Conservation (phyloP, 2,113 vertebrate genomes). For the Pipa parva region DNA sequence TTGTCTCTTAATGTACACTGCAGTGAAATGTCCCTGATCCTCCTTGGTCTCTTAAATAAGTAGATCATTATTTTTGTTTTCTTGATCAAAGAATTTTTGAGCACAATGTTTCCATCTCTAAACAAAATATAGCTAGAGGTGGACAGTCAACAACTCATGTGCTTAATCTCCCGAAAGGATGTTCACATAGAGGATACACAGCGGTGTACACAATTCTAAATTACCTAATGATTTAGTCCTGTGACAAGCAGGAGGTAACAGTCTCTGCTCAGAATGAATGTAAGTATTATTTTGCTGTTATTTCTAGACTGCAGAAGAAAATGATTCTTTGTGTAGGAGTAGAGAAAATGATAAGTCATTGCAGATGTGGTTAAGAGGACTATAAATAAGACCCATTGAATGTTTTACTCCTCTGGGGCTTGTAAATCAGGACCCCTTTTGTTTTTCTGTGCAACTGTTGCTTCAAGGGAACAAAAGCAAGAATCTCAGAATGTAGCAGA, state of each 20-base stretch:
- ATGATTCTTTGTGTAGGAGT: constrained; percentile 20
- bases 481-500: constrained; percentile 12
- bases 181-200: too few relatives aligned
- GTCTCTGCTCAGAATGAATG: constrained; percentile 18
- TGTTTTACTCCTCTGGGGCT: constrained; percentile 8
- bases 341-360: constrained; percentile 17
- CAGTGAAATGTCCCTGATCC: too few relatives aligned
- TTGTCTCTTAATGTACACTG: too few relatives aligned
- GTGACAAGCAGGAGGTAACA: constrained; percentile 21
- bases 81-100: constrained; percentile 16
- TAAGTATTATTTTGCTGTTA: constrained; percentile 16
- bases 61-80: constrained; percentile 13
- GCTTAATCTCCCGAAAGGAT: constrained; percentile 12
- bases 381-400: constrained; percentile 12
- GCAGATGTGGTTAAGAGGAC: constrained; percentile 5
- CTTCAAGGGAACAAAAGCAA: constrained; percentile 23
- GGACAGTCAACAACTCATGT: constrained; percentile 12
- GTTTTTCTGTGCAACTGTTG: constrained; percentile 12
- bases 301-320: constrained; percentile 13
- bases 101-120: background rate
- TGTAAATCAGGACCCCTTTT: constrained; percentile 21
- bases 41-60: background rate
- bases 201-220: too few relatives aligned
- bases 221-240: constrained; percentile 3
- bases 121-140: constrained; percentile 1